phyloP scores from a whole-genome alignment of 2,888 invertebrate species.

The Druceiella hillmani region DNA sequence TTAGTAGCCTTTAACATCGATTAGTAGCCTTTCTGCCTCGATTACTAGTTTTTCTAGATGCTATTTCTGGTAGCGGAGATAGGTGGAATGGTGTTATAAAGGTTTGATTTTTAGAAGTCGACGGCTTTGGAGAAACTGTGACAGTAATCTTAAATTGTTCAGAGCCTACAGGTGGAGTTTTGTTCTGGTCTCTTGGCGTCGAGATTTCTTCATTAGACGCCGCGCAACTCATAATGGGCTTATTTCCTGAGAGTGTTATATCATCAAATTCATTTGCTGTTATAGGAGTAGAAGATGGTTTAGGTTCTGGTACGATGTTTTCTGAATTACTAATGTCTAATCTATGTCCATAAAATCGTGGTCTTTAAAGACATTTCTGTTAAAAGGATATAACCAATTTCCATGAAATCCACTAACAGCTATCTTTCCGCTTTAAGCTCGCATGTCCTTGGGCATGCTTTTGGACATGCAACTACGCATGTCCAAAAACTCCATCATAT shows the following conservation, averaged over 20 bases:
- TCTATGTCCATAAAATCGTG: too few relatives aligned
- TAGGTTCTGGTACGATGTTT: constrained; percentile 1
- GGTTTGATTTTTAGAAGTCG: background rate
- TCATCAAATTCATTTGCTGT: background rate
- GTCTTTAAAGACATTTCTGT: too few relatives aligned
- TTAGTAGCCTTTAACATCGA: background rate
- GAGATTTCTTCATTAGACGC: background rate
- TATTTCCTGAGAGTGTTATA: background rate
- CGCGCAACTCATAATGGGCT: background rate
- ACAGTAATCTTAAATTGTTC: background rate
- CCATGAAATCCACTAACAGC: too few relatives aligned
- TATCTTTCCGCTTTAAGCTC: too few relatives aligned
- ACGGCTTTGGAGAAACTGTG: background rate
- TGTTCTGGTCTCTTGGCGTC: background rate
- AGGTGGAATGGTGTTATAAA: background rate
- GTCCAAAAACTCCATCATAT: too few relatives aligned
- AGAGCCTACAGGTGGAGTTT: background rate
- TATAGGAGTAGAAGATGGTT: background rate
- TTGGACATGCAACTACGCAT: too few relatives aligned
- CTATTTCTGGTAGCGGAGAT: background rate
- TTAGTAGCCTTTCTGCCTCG: background rate
- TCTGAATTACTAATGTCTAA: background rate
- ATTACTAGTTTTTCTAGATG: background rate
- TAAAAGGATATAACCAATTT: too few relatives aligned
- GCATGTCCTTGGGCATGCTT: too few relatives aligned